A percentile compares a stretch with the other conserved stretches of the same genome.
phyloP scores from a whole-genome alignment of 2,113 vertebrate species.

The Alouatta palliata region DNA sequence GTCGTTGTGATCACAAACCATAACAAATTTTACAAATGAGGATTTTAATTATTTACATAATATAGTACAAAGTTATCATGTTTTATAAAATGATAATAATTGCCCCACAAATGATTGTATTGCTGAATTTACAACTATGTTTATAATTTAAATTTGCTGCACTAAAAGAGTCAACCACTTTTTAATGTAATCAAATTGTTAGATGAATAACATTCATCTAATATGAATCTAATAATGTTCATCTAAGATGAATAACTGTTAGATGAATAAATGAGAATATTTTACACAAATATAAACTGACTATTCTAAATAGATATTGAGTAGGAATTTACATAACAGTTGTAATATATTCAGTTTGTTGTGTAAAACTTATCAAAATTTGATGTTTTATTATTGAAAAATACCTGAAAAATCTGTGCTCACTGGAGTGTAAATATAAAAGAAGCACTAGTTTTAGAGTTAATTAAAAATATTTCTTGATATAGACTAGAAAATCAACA shows the following conservation, averaged over 20 bases:
- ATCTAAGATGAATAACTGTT: neutral
- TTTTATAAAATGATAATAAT: constrained; percentile 79
- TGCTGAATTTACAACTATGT: constrained; percentile 72
- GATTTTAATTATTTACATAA: constrained; percentile 77
- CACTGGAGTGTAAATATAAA: neutral
- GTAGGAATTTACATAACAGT: constrained; percentile 11
- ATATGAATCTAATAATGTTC: too few relatives aligned
- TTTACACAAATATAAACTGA: constrained; percentile 54
- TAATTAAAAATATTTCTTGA: neutral
- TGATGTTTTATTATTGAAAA: constrained; percentile 61
- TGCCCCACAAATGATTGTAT: constrained; percentile 67
- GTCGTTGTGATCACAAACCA: constrained; percentile 58
- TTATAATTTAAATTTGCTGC: constrained; percentile 76
- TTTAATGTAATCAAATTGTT: constrained; percentile 56
- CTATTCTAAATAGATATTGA: constrained; percentile 55
- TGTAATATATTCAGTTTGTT: constrained; percentile 8
- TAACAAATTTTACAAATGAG: constrained; percentile 67
- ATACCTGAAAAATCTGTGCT: neutral
- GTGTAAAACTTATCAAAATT: constrained; percentile 57
- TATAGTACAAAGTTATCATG: constrained; percentile 55
- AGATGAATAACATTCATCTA: neutral
- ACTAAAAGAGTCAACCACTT: constrained; percentile 67
- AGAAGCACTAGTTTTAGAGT: neutral
- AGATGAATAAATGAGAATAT: constrained; percentile 26
- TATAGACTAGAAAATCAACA: neutral